phyloP scores from a whole-genome alignment of 2,797 vertebrate genomes.

The Siniperca obscura region DNA sequence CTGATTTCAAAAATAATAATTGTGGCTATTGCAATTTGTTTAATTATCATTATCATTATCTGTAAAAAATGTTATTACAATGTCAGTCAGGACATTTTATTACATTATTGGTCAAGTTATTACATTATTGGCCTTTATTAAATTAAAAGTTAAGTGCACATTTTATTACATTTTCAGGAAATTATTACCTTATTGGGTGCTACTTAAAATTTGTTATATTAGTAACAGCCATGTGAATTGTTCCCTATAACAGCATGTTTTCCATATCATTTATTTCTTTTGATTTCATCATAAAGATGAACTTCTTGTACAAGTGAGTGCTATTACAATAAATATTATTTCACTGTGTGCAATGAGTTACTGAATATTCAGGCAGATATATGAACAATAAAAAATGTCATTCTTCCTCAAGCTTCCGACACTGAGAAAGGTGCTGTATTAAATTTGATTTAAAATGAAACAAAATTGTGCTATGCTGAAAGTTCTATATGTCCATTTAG shows the following conservation, averaged over 20 bases:
- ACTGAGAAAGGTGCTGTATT: slow-evolving; percentile 27
- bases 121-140: too few relatives aligned
- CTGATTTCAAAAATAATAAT: too few relatives aligned
- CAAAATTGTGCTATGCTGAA: slow-evolving; percentile 58
- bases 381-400: slow-evolving; percentile 33
- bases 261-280: slow-evolving; percentile 27
- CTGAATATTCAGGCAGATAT: slow-evolving; percentile 33
- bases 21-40: too few relatives aligned
- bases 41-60: too few relatives aligned
- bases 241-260: slow-evolving; percentile 17
- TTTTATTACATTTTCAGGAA: too few relatives aligned
- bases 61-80: too few relatives aligned
- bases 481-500: slow-evolving; percentile 64
- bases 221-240: neutral
- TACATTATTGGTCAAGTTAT: too few relatives aligned
- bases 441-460: slow-evolving; percentile 61
- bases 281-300: slow-evolving; percentile 29
- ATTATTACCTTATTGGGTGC: too few relatives aligned
- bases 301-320: slow-evolving; percentile 8
- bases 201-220: neutral
- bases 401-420: slow-evolving; percentile 25
- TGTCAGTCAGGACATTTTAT: too few relatives aligned
- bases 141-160: too few relatives aligned
- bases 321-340: slow-evolving; percentile 18
- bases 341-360: slow-evolving; percentile 11